A percentile compares a stretch with the other conserved stretches of the same genome.
Conservation (phyloP, 2,797 vertebrate species). For the Pipistrellus pipistrellus region DNA sequence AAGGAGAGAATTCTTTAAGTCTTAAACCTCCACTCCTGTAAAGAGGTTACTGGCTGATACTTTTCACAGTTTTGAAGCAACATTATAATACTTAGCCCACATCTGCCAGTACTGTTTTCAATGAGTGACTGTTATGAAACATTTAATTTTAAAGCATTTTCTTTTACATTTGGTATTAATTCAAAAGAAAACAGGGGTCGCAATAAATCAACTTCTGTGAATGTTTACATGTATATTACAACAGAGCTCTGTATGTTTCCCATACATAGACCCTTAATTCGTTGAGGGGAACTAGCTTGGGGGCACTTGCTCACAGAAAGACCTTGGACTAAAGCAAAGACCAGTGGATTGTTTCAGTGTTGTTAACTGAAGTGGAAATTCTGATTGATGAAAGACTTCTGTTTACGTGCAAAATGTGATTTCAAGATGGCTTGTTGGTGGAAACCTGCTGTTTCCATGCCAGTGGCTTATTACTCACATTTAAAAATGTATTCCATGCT, state of each 20-base stretch:
- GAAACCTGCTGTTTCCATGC: conserved; percentile 65
- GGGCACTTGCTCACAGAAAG: conserved; percentile 1
- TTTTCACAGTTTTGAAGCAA: neutral
- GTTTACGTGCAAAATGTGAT: conserved; percentile 68
- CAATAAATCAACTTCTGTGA: conserved; percentile 47
- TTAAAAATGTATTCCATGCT: conserved; percentile 37
- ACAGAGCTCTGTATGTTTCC: conserved; percentile 57
- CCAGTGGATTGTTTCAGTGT: conserved; percentile 32
- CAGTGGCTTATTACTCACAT: conserved; percentile 58
- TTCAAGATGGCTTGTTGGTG: conserved; percentile 73
- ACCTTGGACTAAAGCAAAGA: conserved; percentile 49
- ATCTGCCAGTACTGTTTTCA: conserved; percentile 66
- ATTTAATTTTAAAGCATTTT: conserved; percentile 73
- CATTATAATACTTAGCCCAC: neutral
- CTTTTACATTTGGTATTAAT: conserved; percentile 80
- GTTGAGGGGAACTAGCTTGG: conserved; percentile 23
- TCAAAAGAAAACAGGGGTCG: conserved; percentile 71
- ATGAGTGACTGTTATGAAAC: conserved; percentile 69
- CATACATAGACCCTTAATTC: neutral
- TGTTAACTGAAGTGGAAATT: conserved; percentile 68
- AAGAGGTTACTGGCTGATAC: neutral
- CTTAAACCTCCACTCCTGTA: neutral
- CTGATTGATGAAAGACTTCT: conserved; percentile 64
- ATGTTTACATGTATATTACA: conserved; percentile 68
- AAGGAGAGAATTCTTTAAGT: neutral